phyloP scores from a whole-genome alignment of 2,888 invertebrate species.

The Cephus sareptanus region DNA sequence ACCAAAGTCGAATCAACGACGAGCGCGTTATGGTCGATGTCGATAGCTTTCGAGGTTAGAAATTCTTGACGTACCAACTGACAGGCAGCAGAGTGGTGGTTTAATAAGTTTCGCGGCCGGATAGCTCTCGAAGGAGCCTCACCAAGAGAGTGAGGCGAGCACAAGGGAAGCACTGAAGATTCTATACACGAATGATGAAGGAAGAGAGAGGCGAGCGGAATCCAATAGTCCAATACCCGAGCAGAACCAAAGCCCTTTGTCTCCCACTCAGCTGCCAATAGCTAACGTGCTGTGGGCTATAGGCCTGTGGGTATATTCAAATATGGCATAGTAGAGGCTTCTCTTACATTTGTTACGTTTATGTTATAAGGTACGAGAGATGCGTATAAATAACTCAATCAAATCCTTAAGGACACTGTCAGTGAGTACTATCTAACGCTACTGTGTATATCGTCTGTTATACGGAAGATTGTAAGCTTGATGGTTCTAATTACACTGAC shows the following conservation, averaged over 20 bases:
- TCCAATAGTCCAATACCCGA: conserved; percentile 43
- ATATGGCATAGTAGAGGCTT: too few relatives aligned
- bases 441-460: too few relatives aligned
- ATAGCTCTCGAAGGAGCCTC: conserved; percentile 8
- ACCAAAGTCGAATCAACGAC: too few relatives aligned
- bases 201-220: conserved; percentile 28
- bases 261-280: conserved; percentile 46
- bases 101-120: conserved; percentile 41
- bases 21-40: not conserved
- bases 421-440: too few relatives aligned
- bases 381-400: too few relatives aligned
- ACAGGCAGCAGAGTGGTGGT: conserved; percentile 26
- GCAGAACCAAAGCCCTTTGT: conserved; percentile 44
- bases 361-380: too few relatives aligned
- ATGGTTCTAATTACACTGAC: too few relatives aligned
- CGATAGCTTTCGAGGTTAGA: conserved; percentile 10
- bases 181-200: not conserved
- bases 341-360: too few relatives aligned
- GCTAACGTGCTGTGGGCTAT: conserved; percentile 39
- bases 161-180: conserved; percentile 12
- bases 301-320: conserved; percentile 19
- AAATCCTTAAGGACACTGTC: too few relatives aligned
- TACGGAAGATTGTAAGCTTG: too few relatives aligned
- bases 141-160: conserved; percentile 13
- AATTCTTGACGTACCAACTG: conserved; percentile 22